Percentiles rank a stretch among this genome's conserved stretches.
These are phyloP conservation scores for Lagopus leucura DNA, from an alignment of 2,113 vertebrate species.

Conservation along the genomic window DNA sequence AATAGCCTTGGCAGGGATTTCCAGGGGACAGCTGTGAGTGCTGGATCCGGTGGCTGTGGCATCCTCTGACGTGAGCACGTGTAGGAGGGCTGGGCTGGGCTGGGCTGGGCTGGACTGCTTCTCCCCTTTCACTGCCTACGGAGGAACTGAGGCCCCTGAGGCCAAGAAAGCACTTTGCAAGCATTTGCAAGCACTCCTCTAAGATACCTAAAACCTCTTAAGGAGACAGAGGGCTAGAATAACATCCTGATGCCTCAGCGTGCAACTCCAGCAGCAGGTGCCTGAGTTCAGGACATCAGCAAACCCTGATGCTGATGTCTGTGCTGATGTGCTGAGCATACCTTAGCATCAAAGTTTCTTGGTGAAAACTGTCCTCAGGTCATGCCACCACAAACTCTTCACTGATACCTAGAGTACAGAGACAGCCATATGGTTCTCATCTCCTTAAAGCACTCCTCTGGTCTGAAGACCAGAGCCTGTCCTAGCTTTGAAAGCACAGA, in stretches of 20 bases:
- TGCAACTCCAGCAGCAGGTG: not conserved
- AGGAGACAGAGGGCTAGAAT: not conserved
- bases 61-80: rapidly evolving
- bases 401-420: not conserved
- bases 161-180: not conserved
- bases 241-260: not conserved
- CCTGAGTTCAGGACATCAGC: not conserved
- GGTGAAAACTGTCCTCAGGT: not conserved
- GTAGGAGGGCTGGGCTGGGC: not conserved
- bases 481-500: not conserved
- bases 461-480: not conserved
- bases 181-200: not conserved
- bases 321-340: not conserved
- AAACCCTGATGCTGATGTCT: not conserved
- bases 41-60: not conserved
- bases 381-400: not conserved
- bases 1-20: not conserved
- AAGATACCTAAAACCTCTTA: not conserved
- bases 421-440: not conserved
- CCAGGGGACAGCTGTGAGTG: not conserved
- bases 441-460: not conserved
- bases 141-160: not conserved
- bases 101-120: not conserved
- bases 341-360: not conserved
- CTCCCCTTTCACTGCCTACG: not conserved